Base-by-base conservation (phyloP, 2,888 invertebrate species). In the Hermaeophaga mercurialis region DNA sequence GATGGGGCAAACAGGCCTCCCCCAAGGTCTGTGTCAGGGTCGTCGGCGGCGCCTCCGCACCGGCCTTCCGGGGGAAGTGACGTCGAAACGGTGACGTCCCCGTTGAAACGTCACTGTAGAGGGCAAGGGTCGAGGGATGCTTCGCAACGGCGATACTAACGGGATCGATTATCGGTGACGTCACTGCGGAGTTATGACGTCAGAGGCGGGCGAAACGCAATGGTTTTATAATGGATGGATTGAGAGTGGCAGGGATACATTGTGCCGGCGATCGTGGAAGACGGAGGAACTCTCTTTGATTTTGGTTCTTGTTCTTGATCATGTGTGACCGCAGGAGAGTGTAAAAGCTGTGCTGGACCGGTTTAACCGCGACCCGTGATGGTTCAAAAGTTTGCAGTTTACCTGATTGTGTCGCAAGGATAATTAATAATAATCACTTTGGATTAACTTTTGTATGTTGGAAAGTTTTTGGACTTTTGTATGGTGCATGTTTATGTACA, bases 191-290 rank as follows among this genome's bases (percentile, higher is more conserved):
- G 43, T 63, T 60, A 68, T 73, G 74, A 74, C 74, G 74, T 73
- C 71, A 69, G 65, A 63, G 62, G 68, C 63, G 63, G 61, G 68
- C 70, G 71, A 73, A 70, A 52, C 34, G 52, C 69, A 66, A 71
- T 69, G 70, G 74, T 74, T 75, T 74, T 76, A 75, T 75, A 75
- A 75, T 75, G 73, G 70, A 72, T 67, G 68, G 72, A 72, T 74
- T 74, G 73, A 71, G 73, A 70, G 72, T 73, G 67, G 74, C 74
- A 74, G 75, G 73, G 73, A 73, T 74, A 74, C 71, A 75, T 72
- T 73, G 71, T 71, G 70, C 69, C 72, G 71, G 70, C 70, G 69
- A 62, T 66, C 68, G 66, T 61, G 66, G 66, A 64, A 67, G 67
- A 68, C 64, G 66, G 67, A 70, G 70, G 70, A 71, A 68, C 52